Percentiles rank a stretch among this genome's conserved stretches.
Conservation (phyloP, 2,888 invertebrate species). For the Chesias legatella region DNA sequence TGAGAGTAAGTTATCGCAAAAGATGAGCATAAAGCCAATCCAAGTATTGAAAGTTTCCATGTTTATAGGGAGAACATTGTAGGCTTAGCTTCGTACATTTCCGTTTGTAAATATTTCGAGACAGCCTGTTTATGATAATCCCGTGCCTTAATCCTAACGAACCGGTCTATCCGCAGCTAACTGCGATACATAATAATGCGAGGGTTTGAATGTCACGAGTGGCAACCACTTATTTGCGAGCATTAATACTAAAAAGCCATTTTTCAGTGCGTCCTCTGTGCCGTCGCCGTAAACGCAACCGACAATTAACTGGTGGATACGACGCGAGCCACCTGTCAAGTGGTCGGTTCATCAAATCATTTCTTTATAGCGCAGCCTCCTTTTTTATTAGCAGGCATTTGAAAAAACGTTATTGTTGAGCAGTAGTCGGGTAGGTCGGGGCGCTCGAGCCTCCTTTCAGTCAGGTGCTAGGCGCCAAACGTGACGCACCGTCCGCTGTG, state of each 20-base stretch:
- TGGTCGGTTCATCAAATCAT: conserved; percentile 77
- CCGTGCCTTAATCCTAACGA: conserved; percentile 21
- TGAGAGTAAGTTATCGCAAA: too few species aligned
- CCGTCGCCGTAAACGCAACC: conserved; percentile 58
- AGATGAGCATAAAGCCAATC: too few species aligned
- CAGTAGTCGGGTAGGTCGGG: conserved; percentile 76
- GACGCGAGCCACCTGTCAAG: conserved; percentile 77
- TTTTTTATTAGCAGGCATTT: conserved; percentile 68
- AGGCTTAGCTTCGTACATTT: background rate
- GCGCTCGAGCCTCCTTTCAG: conserved; percentile 72
- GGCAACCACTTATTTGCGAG: conserved; percentile 69
- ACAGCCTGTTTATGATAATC: conserved; percentile 12
- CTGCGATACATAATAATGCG: conserved; percentile 49
- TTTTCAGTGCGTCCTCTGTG: conserved; percentile 65
- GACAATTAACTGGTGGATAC: conserved; percentile 68
- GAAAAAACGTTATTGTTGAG: conserved; percentile 68
- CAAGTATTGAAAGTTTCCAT: too few species aligned
- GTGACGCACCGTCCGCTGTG: conserved; percentile 56
- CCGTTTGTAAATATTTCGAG: background rate
- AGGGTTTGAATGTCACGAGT: conserved; percentile 58
- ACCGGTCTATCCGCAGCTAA: conserved; percentile 45
- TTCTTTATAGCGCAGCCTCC: conserved; percentile 75
- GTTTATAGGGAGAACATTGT: too few species aligned
- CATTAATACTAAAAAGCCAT: conserved; percentile 71
- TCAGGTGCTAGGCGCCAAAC: conserved; percentile 75